Percentiles rank a stretch among this genome's conserved stretches.
These are phyloP conservation scores for Coenonympha arcania DNA, from an alignment of 2,888 invertebrate genomes.

Conservation along the genomic window DNA sequence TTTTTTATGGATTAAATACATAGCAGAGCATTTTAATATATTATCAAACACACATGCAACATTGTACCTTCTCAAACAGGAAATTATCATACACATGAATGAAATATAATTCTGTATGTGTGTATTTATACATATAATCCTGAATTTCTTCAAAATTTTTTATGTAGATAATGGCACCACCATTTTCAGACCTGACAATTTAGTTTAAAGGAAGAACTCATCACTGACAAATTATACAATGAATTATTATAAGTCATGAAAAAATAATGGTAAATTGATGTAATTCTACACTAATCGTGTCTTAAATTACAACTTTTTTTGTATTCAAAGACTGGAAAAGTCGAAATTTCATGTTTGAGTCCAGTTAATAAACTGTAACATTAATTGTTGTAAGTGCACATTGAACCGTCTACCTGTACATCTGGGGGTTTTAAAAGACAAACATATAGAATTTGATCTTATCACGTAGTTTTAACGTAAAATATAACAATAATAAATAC, in stretches of 20 bases:
- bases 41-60: slow-evolving; percentile 40
- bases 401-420: neutral
- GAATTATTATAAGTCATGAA: no score
- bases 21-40: slow-evolving; percentile 8
- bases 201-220: no score
- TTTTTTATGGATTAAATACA: slow-evolving; percentile 5
- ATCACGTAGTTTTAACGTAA: neutral
- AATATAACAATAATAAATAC: neutral
- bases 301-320: no score
- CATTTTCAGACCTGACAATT: no score
- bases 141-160: no score
- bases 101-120: no score
- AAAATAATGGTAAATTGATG: no score
- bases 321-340: neutral
- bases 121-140: no score
- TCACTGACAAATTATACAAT: no score
- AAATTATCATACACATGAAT: slow-evolving; percentile 36
- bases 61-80: slow-evolving; percentile 61
- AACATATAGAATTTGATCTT: neutral
- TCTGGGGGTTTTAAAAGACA: neutral
- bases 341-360: slow-evolving; percentile 61
- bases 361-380: slow-evolving; percentile 6
- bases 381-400: neutral
- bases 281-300: no score
- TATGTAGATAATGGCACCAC: no score